These are phyloP conservation scores for Gymnocypris eckloni DNA, from an alignment of 2,797 vertebrate species.

Conservation along the genomic window DNA sequence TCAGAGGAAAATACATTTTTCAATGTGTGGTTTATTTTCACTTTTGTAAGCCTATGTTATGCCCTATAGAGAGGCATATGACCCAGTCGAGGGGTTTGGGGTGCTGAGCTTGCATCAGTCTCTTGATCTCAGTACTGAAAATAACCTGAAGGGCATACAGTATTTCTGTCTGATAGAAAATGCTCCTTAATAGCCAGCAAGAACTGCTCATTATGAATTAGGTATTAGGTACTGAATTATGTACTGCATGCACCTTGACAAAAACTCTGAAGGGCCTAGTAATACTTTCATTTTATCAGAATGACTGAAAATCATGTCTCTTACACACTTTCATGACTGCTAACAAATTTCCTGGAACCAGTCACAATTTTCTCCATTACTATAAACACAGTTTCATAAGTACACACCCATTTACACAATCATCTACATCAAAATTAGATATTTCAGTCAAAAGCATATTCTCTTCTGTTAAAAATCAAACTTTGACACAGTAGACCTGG, in stretches of 20 bases:
- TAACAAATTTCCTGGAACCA: not conserved
- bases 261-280: not conserved
- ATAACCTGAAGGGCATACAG: not conserved
- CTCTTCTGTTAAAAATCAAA: not conserved
- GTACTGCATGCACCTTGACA: not conserved
- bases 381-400: no score
- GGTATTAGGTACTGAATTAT: not conserved
- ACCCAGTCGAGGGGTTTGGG: not conserved
- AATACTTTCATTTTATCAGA: not conserved
- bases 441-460: not conserved
- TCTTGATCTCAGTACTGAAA: not conserved
- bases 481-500: no score
- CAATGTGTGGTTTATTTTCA: not conserved
- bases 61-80: not conserved
- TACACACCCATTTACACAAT: no score
- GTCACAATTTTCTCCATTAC: not conserved
- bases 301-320: not conserved
- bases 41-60: not conserved
- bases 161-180: not conserved
- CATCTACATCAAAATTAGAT: no score
- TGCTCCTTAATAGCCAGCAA: not conserved
- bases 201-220: constrained; percentile 5
- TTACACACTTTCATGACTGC: not conserved
- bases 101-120: not conserved
- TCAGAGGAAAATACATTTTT: not conserved